Conservation (phyloP, 1,140 invertebrate genomes). For the Antheraea pernyi region DNA sequence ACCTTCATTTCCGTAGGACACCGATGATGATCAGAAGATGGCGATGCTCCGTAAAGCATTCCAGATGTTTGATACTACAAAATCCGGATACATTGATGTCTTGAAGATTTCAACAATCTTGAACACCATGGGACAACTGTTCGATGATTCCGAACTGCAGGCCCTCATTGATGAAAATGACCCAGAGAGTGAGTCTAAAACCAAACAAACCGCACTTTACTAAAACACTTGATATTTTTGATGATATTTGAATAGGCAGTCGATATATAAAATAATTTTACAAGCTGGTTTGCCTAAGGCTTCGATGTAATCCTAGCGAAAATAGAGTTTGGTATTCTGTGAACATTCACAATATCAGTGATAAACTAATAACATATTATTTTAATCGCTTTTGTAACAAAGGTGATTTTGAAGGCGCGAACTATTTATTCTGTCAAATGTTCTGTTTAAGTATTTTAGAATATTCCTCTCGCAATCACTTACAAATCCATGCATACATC, state of each 20-base stretch:
- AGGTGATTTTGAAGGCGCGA: background rate
- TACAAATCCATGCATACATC: no score
- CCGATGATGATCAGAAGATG: conserved; percentile 90
- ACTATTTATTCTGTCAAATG: background rate
- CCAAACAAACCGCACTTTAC: background rate
- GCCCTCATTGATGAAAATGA: conserved; percentile 92
- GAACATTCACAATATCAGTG: no score
- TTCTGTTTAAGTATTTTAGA: no score
- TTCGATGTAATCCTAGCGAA: no score
- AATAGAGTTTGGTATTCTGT: no score
- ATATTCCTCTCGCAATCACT: no score
- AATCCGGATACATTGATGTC: conserved; percentile 93
- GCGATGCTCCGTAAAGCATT: conserved; percentile 95
- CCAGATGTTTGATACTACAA: conserved; percentile 96
- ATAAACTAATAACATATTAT: background rate
- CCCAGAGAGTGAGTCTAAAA: conserved; percentile 82
- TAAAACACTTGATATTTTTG: background rate
- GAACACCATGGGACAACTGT: conserved; percentile 96
- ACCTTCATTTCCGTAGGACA: conserved; percentile 74
- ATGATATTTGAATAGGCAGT: background rate
- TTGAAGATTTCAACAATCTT: conserved; percentile 94
- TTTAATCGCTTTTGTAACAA: background rate
- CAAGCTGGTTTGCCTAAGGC: no score
- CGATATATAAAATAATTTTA: background rate
- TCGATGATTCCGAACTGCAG: conserved; percentile 92